phyloP scores from a whole-genome alignment of 2,113 vertebrate genomes.

The Pleuronectes platessa region DNA sequence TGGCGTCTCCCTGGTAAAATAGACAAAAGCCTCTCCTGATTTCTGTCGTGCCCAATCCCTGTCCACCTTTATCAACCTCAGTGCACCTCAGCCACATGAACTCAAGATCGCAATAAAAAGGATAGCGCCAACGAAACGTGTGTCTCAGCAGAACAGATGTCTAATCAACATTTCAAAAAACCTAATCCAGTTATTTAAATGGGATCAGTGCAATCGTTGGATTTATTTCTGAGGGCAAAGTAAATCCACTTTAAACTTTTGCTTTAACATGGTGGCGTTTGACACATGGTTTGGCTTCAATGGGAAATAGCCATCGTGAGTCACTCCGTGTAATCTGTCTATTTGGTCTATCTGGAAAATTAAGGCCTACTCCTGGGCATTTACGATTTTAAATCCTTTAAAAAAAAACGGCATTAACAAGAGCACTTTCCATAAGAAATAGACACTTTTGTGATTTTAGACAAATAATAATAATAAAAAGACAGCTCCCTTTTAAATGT shows the following conservation, averaged over 20 bases:
- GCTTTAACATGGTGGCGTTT: neutral
- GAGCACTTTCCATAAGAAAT: no score
- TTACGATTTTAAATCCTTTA: neutral
- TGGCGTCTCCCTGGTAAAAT: no score
- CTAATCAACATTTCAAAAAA: neutral
- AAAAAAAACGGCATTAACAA: neutral
- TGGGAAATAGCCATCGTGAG: neutral
- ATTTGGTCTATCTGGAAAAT: neutral
- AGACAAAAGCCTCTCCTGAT: no score
- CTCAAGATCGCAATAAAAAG: no score
- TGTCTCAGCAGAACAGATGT: conserved; percentile 1
- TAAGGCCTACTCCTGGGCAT: no score
- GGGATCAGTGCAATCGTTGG: neutral
- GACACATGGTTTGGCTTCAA: neutral
- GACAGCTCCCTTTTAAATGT: no score
- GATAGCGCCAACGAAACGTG: no score
- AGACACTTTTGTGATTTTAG: no score
- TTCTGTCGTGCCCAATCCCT: no score
- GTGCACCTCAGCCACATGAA: no score
- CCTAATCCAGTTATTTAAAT: neutral
- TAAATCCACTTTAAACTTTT: neutral
- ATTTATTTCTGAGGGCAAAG: neutral
- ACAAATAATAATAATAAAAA: no score
- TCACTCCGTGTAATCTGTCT: neutral
- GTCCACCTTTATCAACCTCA: no score